Evolutionary conservation across 2,888 invertebrate species (phyloP), one percentile per base, ranked within the genome.

Genomic region (Melanotus villosus): DNA sequence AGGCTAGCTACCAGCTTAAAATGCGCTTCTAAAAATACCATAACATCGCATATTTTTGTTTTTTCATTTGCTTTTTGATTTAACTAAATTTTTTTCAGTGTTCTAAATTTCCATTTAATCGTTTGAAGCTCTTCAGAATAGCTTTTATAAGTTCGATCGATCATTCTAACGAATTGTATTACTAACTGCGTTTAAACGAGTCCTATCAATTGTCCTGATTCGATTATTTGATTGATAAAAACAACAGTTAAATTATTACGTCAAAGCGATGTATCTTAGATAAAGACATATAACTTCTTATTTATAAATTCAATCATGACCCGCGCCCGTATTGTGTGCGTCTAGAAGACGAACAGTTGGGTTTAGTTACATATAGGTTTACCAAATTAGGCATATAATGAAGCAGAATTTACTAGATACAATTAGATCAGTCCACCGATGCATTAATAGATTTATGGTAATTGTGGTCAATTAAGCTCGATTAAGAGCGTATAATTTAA

Each of bases 151-250:
- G n/a, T n/a, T n/a, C n/a, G n/a, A n/a, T n/a, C n/a, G n/a, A n/a
- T n/a, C n/a, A n/a, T n/a, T n/a, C n/a, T n/a, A 12, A 3, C 10
- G 10, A 12, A 38, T 16, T 3, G 1, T 5, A 5, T 38, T 3
- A 14, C 6, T 2, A 19, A 12, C 23, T 14, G 19, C 7, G 21
- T 45, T 14, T 21, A 58, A 63, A 63, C 60, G 59, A 65, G 64
- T 65, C 65, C 54, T 70, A 70, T 70, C 72, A 72, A 72, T 73
- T 70, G 63, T 52, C 54, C 41, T 73, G 58, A 73, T 73, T 73
- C 56, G 64, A 73, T 73, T 67, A 73, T 59, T 62, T 38, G 54
- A 70, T 72, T 67, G 73, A 71, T 56, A 62, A 65, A 72, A 72
- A 72, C 60, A 71, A 71, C 72, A 66, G 47, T 63, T 72, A 71